Percentiles rank a stretch among this genome's conserved stretches.
phyloP scores from a whole-genome alignment of 2,888 invertebrate genomes.

The Agriopis leucophaearia region DNA sequence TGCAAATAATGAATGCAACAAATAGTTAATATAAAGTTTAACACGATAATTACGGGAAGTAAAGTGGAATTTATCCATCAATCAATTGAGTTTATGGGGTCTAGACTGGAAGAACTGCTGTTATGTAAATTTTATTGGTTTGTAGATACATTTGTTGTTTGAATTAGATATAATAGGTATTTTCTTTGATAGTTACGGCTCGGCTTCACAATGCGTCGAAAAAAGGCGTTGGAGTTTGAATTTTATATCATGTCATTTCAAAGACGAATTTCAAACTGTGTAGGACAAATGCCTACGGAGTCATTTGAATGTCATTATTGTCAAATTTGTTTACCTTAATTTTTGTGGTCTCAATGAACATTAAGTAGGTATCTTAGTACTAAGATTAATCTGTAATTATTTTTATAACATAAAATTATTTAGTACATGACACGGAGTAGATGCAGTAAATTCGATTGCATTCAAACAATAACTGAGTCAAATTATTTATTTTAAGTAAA shows the following conservation, averaged over 20 bases:
- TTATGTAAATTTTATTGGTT: slow-evolving; percentile 51
- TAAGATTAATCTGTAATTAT: too few species aligned
- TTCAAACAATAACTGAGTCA: too few species aligned
- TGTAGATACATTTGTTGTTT: slow-evolving; percentile 14
- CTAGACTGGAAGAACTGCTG: slow-evolving; percentile 49
- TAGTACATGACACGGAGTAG: too few species aligned
- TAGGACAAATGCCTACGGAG: neutral
- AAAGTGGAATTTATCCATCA: slow-evolving; percentile 56
- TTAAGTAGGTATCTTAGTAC: too few species aligned
- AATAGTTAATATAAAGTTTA: slow-evolving; percentile 36
- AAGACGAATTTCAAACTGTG: neutral
- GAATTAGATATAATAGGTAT: slow-evolving; percentile 1
- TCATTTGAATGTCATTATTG: neutral
- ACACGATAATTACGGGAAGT: slow-evolving; percentile 57
- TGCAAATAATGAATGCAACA: slow-evolving; percentile 34
- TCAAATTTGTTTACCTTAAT: neutral
- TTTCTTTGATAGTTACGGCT: neutral
- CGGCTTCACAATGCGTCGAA: neutral
- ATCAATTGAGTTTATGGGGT: slow-evolving; percentile 53
- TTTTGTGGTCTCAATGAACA: too few species aligned
- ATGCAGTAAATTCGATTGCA: too few species aligned
- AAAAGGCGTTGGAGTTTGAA: neutral
- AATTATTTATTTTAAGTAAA: too few species aligned
- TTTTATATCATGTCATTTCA: neutral
- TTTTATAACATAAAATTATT: too few species aligned